phyloP scores from a whole-genome alignment of 1,140 invertebrate genomes.

The Caenorhabditis elegans region WBcel235 BX284602.5:11872001-11872500 shows the following conservation, averaged over 20 bases:
- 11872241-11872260: conserved; percentile 24
- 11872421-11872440: background rate
- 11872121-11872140: conserved; percentile 11
- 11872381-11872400: background rate
- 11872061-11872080: background rate
- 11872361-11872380: background rate
- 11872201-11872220: conserved; percentile 35
- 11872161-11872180: conserved; percentile 5
- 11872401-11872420: background rate
- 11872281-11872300: background rate
- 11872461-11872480: conserved; percentile 14
- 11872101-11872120: background rate
- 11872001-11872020: conserved; percentile 36
- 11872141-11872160: conserved; percentile 39
- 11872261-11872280: conserved; percentile 30
- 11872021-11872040: conserved; percentile 36
- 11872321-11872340: conserved; percentile 33
- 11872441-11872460: conserved; percentile 24
- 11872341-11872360: background rate
- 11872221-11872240: background rate
- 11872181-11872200: background rate
- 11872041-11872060: background rate
- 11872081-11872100: background rate
- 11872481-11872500: background rate
- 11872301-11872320: conserved; percentile 27